Conservation (phyloP, 2,888 invertebrate genomes). For the Sphaerophoria rueppellii region DNA sequence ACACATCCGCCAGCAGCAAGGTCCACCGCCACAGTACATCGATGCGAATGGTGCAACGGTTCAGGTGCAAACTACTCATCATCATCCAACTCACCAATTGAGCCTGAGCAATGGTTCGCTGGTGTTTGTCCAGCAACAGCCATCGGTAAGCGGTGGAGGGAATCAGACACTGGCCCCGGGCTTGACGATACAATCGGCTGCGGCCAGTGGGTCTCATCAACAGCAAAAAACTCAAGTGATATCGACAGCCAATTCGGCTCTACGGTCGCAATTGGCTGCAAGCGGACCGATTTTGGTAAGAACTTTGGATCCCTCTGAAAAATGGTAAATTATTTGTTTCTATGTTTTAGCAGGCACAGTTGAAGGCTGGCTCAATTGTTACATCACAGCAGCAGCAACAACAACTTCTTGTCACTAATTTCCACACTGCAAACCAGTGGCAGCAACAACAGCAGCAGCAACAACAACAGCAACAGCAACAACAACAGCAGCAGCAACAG, state of each 20-base stretch:
- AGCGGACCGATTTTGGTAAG: slow-evolving; percentile 88
- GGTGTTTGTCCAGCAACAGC: slow-evolving; percentile 80
- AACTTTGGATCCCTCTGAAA: not conserved
- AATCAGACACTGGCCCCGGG: slow-evolving; percentile 77
- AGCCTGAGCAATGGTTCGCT: slow-evolving; percentile 81
- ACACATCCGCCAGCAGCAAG: slow-evolving; percentile 77
- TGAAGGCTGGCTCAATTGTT: slow-evolving; percentile 83
- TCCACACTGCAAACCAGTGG: slow-evolving; percentile 91
- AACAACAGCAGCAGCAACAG: slow-evolving; percentile 79
- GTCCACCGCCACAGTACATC: slow-evolving; percentile 75
- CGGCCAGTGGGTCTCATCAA: slow-evolving; percentile 78
- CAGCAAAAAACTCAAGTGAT: slow-evolving; percentile 77
- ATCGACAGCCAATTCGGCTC: slow-evolving; percentile 78
- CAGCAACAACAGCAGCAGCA: slow-evolving; percentile 84
- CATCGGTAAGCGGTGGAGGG: slow-evolving; percentile 71
- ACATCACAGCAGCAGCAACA: slow-evolving; percentile 78
- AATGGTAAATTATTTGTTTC: slow-evolving; percentile 11
- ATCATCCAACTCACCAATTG: slow-evolving; percentile 79
- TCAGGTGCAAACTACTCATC: slow-evolving; percentile 76
- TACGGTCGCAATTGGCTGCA: slow-evolving; percentile 80
- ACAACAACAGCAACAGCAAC: slow-evolving; percentile 80
- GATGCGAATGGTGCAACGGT: slow-evolving; percentile 77
- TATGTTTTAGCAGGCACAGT: slow-evolving; percentile 86
- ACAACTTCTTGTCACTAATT: slow-evolving; percentile 85
- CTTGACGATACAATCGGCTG: slow-evolving; percentile 80